phyloP scores from a whole-genome alignment of 2,113 vertebrate species.

The Perca schrenkii region DNA sequence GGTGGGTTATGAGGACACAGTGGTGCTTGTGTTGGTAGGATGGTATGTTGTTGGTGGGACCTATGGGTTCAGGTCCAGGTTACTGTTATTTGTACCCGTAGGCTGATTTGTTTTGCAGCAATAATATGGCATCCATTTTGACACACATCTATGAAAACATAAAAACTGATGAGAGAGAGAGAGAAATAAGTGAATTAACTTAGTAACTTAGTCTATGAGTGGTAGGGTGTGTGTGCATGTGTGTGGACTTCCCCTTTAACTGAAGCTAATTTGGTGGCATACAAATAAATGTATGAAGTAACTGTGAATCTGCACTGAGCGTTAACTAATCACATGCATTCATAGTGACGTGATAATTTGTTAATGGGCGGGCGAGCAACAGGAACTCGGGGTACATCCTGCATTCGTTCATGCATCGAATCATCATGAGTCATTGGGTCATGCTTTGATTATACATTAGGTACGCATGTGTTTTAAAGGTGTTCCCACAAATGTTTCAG shows the following conservation, averaged over 20 bases:
- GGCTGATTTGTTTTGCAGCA: too few relatives aligned
- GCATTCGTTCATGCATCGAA: background rate
- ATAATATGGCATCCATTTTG: too few relatives aligned
- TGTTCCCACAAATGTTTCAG: background rate
- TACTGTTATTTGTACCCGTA: too few relatives aligned
- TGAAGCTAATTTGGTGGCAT: background rate
- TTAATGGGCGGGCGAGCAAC: background rate
- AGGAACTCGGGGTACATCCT: background rate
- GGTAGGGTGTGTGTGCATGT: background rate
- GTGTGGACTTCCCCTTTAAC: background rate
- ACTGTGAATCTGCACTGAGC: background rate
- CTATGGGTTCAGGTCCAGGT: too few relatives aligned
- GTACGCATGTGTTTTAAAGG: background rate
- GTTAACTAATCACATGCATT: background rate
- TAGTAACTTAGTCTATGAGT: too few relatives aligned
- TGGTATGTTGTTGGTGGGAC: background rate
- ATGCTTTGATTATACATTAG: background rate
- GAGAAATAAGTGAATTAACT: too few relatives aligned
- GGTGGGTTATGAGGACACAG: background rate
- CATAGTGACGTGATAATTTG: background rate
- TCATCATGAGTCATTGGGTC: background rate
- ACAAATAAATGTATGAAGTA: background rate
- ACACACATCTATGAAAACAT: too few relatives aligned
- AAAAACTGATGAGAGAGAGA: too few relatives aligned
- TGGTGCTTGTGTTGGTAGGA: background rate